Base-by-base conservation (phyloP, 2,797 vertebrate species). In the Agapornis canus region DNA sequence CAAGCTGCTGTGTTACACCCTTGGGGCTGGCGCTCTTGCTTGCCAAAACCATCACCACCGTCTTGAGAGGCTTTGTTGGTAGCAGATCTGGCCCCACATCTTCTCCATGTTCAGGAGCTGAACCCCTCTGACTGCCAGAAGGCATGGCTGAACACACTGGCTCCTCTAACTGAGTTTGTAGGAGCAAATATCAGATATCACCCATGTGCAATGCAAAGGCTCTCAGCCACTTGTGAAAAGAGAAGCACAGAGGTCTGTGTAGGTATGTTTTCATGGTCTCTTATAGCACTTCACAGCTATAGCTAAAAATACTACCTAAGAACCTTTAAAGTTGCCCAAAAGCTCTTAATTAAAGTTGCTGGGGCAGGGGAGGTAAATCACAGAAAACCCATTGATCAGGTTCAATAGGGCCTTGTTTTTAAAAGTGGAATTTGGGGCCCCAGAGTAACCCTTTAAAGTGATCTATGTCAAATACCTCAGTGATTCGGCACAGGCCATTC, bases 371-470 rank as follows among this genome's bases (percentile, higher is more conserved):
- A 56, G 23, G 20, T 17, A 54, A 83, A 70, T 93, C 69, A 96
- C 87, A 96, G 94, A 94, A 93, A 95, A 56, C 49, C 85, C 91
- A 94, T 93, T 94, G 94, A 93, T 92, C 70, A 95, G 27, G 39
- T 93, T 96, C 82, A 95, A 92, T 79, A 88, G 80, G 63, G 43
- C 82, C 80, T 95, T 96, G 92, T 96, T 86, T 93, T 88, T 60
- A 35, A 86, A 92, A 90, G 76, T 63, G 80, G 91, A 82, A 82
- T 94, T 95, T 94, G 82, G 51, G 70, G 56, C 95, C 94, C 52
- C 82, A 86, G 52, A 91, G 61, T 90, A 92, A 90, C 87, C 69
- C 80, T 94, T 95, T 94, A 94, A 90, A 88, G 35, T 49, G 73
- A 79, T 96, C 82, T 92, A 82, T 86, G 89, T 92, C 51, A 79